Conservation (phyloP, 1,140 invertebrate genomes). For the Anastrepha ludens region DNA sequence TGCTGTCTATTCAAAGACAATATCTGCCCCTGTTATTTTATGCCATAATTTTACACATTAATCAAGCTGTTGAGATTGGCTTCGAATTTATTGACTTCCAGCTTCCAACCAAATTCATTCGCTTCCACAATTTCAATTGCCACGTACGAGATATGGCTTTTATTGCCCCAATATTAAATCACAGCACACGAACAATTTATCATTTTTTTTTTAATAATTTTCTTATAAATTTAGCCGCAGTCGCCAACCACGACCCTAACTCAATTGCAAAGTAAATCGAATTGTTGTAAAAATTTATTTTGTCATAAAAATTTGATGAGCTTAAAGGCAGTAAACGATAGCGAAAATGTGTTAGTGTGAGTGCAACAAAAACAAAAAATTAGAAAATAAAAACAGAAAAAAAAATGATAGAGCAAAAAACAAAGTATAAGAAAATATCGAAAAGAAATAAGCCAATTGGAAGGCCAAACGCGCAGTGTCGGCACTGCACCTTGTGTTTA, state of each 20-base stretch:
- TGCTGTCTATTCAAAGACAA: too few relatives aligned
- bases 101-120: too few relatives aligned
- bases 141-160: background rate
- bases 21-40: too few relatives aligned
- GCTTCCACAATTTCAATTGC: background rate
- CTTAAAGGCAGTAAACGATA: background rate
- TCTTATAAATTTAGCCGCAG: background rate
- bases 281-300: constrained; percentile 24
- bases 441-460: background rate
- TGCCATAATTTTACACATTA: too few relatives aligned
- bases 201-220: constrained; percentile 20
- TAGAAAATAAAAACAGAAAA: background rate
- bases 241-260: background rate
- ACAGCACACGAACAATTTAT: constrained; percentile 14
- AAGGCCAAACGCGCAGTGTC: too few relatives aligned
- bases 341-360: background rate
- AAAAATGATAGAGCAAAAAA: background rate
- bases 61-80: too few relatives aligned
- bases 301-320: background rate
- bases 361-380: background rate
- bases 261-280: constrained; percentile 5
- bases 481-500: too few relatives aligned
- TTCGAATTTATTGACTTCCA: too few relatives aligned
- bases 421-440: background rate
- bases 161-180: background rate